Evolutionary conservation across 2,888 invertebrate genomes (phyloP).

Genomic region (Balanococcus diminutus): DNA sequence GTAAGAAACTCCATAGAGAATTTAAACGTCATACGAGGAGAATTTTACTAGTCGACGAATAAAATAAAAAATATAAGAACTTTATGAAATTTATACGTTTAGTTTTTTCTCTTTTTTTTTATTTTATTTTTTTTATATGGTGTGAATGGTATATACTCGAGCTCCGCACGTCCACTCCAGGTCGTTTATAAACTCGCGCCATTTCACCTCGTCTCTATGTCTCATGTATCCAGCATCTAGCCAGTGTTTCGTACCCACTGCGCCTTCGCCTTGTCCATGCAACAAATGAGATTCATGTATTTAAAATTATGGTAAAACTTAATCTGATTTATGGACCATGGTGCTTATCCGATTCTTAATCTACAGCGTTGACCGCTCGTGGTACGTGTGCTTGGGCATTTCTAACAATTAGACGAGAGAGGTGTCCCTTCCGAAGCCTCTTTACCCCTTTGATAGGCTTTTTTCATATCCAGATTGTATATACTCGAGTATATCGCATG

Average conservation of each 20-base stretch:
- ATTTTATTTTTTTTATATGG: conserved; percentile 4
- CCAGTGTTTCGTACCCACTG: conserved; percentile 11
- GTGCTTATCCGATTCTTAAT: conserved; percentile 40
- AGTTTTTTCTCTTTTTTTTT: neutral
- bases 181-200: neutral
- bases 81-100: conserved; percentile 17
- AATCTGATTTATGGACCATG: conserved; percentile 24
- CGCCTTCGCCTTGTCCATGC: neutral
- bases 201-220: neutral
- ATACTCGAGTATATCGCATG: neutral
- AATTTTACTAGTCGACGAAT: neutral
- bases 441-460: neutral
- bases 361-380: neutral
- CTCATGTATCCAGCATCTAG: neutral
- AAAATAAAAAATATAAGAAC: conserved; percentile 35
- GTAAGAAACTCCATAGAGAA: conserved; percentile 40
- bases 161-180: neutral
- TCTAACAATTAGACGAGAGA: conserved; percentile 33
- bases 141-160: neutral
- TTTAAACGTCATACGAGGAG: conserved; percentile 27
- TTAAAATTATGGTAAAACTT: conserved; percentile 49
- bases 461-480: neutral
- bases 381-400: neutral
- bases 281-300: conserved; percentile 37
- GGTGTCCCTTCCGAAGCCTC: neutral